These are phyloP conservation scores for Enoplosus armatus DNA, from an alignment of 2,797 vertebrate genomes.

Conservation along the genomic window DNA sequence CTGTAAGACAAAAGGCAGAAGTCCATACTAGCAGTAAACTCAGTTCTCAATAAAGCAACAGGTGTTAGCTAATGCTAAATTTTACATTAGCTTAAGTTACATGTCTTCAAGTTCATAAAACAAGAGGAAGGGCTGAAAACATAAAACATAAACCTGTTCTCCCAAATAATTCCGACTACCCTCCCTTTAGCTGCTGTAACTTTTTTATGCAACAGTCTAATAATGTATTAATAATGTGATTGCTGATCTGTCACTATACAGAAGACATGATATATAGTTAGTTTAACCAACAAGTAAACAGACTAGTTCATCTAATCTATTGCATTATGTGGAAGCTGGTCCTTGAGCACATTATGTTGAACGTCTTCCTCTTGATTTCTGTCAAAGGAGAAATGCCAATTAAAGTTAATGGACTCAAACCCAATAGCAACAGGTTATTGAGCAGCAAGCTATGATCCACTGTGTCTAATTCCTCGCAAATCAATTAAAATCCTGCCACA, in stretches of 20 bases:
- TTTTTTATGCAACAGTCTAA: background rate
- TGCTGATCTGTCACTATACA: background rate
- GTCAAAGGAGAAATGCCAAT: slow-evolving; percentile 21
- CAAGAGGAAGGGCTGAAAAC: no score
- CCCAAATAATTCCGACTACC: background rate
- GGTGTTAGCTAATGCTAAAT: no score
- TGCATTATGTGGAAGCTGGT: slow-evolving; percentile 3
- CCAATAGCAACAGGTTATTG: slow-evolving; percentile 18
- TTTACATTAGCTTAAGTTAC: no score
- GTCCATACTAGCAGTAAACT: no score
- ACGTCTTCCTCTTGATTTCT: slow-evolving; percentile 2
- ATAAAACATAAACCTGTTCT: background rate
- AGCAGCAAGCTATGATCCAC: slow-evolving; percentile 8
- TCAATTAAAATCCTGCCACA: slow-evolving; percentile 20
- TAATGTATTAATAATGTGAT: background rate
- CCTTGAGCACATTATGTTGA: background rate
- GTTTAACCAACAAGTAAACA: background rate
- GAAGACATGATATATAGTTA: background rate
- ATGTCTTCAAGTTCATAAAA: no score
- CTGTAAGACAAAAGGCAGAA: no score
- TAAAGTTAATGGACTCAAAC: slow-evolving; percentile 32
- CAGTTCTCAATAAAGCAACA: no score
- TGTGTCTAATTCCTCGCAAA: slow-evolving; percentile 12
- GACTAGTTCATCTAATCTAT: background rate
- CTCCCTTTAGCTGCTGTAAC: background rate